Conservation (phyloP, 2,797 vertebrate species). For the Coendou prehensilis region DNA sequence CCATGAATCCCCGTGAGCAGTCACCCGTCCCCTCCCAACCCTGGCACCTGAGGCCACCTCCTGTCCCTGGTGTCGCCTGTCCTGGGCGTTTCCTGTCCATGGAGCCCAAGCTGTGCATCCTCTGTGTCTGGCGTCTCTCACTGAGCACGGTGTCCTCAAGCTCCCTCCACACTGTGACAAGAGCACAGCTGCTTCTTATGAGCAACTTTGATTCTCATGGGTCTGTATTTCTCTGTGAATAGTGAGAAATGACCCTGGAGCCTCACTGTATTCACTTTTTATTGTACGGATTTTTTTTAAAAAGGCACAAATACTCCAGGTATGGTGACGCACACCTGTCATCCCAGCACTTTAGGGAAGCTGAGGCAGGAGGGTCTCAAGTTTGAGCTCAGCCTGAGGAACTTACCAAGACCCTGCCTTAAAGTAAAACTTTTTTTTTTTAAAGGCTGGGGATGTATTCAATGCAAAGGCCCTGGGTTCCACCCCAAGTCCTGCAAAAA, state of each 20-base stretch:
- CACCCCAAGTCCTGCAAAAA: not conserved
- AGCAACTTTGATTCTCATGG: not conserved
- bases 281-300: not conserved
- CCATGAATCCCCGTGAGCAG: no score
- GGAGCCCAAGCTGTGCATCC: no score
- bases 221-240: not conserved
- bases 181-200: no score
- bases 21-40: no score
- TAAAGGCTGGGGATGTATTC: not conserved
- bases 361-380: not conserved
- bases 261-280: not conserved
- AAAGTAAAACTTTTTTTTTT: not conserved
- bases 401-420: not conserved
- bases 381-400: not conserved
- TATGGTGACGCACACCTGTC: not conserved
- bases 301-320: not conserved
- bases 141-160: no score
- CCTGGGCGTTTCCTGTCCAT: not conserved
- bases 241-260: not conserved
- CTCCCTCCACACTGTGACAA: no score
- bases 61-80: not conserved
- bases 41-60: no score
- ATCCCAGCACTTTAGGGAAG: not conserved
- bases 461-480: not conserved
- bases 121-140: not conserved